phyloP scores from a whole-genome alignment of 1,140 invertebrate species.

The Drosophila punjabiensis region DNA sequence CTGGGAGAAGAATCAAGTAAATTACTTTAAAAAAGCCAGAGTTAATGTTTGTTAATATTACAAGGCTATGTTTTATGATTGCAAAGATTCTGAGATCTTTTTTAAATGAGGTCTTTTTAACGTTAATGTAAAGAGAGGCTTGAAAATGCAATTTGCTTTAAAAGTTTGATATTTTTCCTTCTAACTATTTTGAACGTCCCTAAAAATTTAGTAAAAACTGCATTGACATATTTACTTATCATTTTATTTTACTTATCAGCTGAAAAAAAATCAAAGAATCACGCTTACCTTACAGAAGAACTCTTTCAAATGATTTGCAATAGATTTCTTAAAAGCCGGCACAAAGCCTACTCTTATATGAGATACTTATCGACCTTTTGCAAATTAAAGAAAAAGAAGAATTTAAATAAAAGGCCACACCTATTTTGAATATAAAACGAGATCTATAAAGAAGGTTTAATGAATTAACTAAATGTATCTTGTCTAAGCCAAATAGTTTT shows the following conservation, averaged over 20 bases:
- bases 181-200: neutral
- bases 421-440: slow-evolving; percentile 1
- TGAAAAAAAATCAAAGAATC: neutral
- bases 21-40: too few relatives aligned
- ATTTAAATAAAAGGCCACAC: neutral
- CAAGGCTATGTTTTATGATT: too few relatives aligned
- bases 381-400: neutral
- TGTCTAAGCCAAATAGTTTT: neutral
- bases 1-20: neutral
- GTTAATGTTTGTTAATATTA: too few relatives aligned
- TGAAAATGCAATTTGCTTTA: too few relatives aligned
- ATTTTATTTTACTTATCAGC: neutral
- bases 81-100: neutral
- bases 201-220: neutral
- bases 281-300: neutral
- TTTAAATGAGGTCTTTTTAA: neutral
- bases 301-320: neutral
- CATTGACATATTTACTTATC: neutral
- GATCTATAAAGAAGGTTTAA: neutral
- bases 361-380: neutral
- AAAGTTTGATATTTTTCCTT: neutral
- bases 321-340: too few relatives aligned
- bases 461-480: too few relatives aligned
- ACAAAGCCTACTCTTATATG: neutral
- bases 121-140: neutral